Evolutionary conservation across 2,797 vertebrate genomes (phyloP), one percentile per base, ranked within the genome.

Genomic region (Heliangelus exortis): DNA sequence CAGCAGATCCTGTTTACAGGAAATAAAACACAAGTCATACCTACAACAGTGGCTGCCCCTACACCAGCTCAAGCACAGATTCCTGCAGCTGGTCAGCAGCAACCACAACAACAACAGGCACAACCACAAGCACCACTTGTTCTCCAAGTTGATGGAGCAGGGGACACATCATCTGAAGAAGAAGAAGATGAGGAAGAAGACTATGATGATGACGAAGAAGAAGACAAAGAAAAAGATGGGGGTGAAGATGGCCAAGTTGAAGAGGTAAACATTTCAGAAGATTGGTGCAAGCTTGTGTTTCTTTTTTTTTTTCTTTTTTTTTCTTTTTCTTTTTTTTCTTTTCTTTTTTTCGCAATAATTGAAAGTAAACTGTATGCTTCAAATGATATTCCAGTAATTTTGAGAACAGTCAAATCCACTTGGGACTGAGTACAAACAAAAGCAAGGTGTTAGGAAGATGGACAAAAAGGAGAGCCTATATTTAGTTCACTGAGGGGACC

Each of bases 191-290:
- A 99, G 47, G 98, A 98, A 90, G 99, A 99, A 82, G 99, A 99
- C 92, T 99, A 99, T n/a, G 99, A 99, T 61, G 99, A 99, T 73
- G 99, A 99, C 9, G 99, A 99, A 8, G 99, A 99, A 12, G 99
- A 99, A 95, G 99, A 99, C 96, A 99, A 99, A 95, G 99, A 99
- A 95, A 99, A 99, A 95, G 99, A 99, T 48, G 99, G 98, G 11
- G 99, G 98, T 78, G 99, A 99, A 97, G 99, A 99, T 34, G 99
- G 99, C 21, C 99, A 99, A 96, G 99, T 99, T 55, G 99, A 99
- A 95, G 99, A 99, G 98, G 99, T 99, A 97, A 96, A 62, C 14
- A 15, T 72, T 83, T 90, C 69, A 86, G 66, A 77, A 84, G 65
- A 78, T 17, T 34, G 43, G 33, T 55, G 29, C 15, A 25, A 54